phyloP scores from a whole-genome alignment of 2,888 invertebrate species.

The Cordilura impudica region DNA sequence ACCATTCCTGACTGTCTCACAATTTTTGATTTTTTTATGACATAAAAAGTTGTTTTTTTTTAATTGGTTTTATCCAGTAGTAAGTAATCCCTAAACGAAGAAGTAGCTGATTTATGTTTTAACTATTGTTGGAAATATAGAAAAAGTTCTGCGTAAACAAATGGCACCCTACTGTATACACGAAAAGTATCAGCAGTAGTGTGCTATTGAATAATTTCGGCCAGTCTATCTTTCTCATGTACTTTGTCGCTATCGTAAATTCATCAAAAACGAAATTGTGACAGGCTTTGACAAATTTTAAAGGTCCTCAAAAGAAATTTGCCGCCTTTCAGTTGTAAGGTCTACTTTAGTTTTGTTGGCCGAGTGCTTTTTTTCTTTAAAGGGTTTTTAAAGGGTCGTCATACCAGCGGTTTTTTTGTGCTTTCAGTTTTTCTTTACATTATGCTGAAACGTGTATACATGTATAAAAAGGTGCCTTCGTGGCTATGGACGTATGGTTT shows the following conservation, averaged over 20 bases:
- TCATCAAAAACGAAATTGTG: slow-evolving; percentile 65
- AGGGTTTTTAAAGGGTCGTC: slow-evolving; percentile 51
- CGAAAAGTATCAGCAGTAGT: too few relatives aligned
- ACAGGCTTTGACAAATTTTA: slow-evolving; percentile 69
- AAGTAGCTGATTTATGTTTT: too few relatives aligned
- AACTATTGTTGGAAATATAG: too few relatives aligned
- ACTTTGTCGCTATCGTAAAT: slow-evolving; percentile 64
- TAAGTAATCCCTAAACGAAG: too few relatives aligned
- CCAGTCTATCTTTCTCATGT: slow-evolving; percentile 13
- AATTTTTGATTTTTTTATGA: too few relatives aligned
- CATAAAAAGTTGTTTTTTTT: too few relatives aligned
- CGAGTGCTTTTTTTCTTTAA: slow-evolving; percentile 30
- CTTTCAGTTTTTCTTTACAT: slow-evolving; percentile 33
- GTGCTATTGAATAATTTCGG: too few relatives aligned
- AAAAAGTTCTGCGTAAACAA: too few relatives aligned
- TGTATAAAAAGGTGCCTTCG: neutral
- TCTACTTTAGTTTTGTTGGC: slow-evolving; percentile 32
- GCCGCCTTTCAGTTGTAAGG: slow-evolving; percentile 56
- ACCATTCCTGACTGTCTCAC: too few relatives aligned
- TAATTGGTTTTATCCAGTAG: too few relatives aligned
- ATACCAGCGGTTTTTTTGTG: slow-evolving; percentile 52
- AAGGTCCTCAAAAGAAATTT: slow-evolving; percentile 64
- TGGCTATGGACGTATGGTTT: slow-evolving; percentile 19
- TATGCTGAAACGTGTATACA: slow-evolving; percentile 18
- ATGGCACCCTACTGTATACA: too few relatives aligned